phyloP scores from a whole-genome alignment of 2,797 vertebrate genomes.

The Moxostoma hubbsi region DNA sequence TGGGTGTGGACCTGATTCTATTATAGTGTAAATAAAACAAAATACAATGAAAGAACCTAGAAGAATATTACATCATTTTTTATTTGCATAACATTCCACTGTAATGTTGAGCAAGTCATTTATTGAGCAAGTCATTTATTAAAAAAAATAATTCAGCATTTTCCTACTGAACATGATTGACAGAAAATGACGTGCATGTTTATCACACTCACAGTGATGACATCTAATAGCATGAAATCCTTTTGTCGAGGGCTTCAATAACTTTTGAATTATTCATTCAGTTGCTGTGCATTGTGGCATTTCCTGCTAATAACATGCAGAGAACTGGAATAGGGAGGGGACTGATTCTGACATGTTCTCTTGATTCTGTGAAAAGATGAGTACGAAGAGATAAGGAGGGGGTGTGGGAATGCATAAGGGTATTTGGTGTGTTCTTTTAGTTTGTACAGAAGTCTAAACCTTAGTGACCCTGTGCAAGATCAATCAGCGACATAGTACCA shows the following conservation, averaged over 20 bases:
- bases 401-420: not conserved
- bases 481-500: not conserved
- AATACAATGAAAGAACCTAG: not conserved
- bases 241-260: not conserved
- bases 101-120: not conserved
- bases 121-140: no score
- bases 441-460: not conserved
- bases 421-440: not conserved
- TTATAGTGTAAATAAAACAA: constrained; percentile 5
- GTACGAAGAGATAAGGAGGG: not conserved
- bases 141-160: no score
- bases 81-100: not conserved
- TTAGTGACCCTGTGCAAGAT: not conserved
- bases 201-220: constrained; percentile 5
- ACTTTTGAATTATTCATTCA: not conserved
- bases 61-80: not conserved
- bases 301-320: not conserved
- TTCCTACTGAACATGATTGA: not conserved
- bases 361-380: not conserved
- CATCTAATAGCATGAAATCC: not conserved
- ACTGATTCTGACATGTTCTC: no score
- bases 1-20: constrained; percentile 27
- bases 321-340: no score
- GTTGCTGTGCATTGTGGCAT: not conserved
- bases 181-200: not conserved